Conservation (phyloP, 2,797 vertebrate genomes). For the Microcaecilia unicolor region DNA sequence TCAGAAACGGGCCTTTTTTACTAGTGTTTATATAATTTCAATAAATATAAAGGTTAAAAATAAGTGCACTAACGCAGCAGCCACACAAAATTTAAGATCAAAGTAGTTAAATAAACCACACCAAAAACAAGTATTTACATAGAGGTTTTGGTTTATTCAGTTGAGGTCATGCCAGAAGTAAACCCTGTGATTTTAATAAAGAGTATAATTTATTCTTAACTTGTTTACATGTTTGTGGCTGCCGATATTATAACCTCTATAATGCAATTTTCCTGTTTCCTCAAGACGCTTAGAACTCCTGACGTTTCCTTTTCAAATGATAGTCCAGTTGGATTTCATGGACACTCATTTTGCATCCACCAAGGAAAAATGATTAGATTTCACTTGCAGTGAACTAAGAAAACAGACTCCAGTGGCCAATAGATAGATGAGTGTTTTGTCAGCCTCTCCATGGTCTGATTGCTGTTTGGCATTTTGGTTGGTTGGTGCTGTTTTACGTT, state of each 20-base stretch:
- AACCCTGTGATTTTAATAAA: constrained; percentile 30
- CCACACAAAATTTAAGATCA: no score
- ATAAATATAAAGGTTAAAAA: no score
- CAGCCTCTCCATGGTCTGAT: no score
- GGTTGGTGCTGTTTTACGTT: no score
- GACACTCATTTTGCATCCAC: neutral
- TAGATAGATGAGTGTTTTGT: no score
- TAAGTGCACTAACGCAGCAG: no score
- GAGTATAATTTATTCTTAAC: constrained; percentile 23
- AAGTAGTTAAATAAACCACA: no score
- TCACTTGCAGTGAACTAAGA: no score
- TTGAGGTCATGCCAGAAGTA: constrained; percentile 2
- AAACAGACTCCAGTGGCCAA: no score
- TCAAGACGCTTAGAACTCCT: neutral
- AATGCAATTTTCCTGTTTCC: constrained; percentile 25
- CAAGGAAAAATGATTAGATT: accelerated
- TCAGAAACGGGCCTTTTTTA: no score
- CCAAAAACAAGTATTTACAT: constrained; percentile 9
- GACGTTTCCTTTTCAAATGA: constrained; percentile 3
- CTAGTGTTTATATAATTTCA: no score
- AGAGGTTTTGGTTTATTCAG: neutral
- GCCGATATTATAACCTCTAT: constrained; percentile 16
- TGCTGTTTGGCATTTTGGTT: no score
- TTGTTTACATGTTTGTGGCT: constrained; percentile 34
- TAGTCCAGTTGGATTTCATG: constrained; percentile 5